These are phyloP conservation scores for Eueremaeus valkanovi DNA, from an alignment of 2,888 invertebrate genomes.

Conservation along the genomic window DNA sequence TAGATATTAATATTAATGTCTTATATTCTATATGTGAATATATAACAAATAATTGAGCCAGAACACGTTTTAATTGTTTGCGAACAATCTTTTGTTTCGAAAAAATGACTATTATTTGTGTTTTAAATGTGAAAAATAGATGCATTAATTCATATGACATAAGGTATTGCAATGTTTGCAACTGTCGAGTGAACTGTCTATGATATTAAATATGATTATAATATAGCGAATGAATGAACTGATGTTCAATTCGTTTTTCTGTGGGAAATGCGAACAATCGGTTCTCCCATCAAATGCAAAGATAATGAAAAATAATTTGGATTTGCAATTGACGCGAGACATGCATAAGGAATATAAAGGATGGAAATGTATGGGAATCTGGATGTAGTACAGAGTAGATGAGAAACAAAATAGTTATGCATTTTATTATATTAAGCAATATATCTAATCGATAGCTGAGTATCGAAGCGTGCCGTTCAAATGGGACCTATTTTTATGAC, in stretches of 20 bases:
- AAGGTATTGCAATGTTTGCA: too few relatives aligned
- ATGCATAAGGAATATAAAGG: conserved; percentile 18
- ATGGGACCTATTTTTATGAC: conserved; percentile 7
- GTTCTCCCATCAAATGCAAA: conserved; percentile 13
- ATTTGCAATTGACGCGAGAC: conserved; percentile 25
- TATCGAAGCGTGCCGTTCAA: conserved; percentile 30
- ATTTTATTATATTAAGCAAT: conserved; percentile 29
- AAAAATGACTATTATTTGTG: too few relatives aligned
- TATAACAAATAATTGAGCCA: too few relatives aligned
- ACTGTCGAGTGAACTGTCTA: background rate
- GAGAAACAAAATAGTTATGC: conserved; percentile 4
- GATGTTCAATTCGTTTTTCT: conserved; percentile 22
- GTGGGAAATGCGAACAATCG: conserved; percentile 25
- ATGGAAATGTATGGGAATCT: conserved; percentile 13
- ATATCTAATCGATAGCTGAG: background rate
- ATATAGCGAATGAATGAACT: background rate
- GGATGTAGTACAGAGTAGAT: background rate
- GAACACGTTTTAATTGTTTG: too few relatives aligned
- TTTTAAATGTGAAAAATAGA: too few relatives aligned
- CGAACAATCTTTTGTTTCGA: too few relatives aligned
- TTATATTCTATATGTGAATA: too few relatives aligned
- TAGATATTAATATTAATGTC: too few relatives aligned
- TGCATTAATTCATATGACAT: too few relatives aligned
- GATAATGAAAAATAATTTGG: conserved; percentile 21
- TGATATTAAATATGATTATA: background rate